These are phyloP conservation scores for Pomacea canaliculata DNA, from an alignment of 2,888 invertebrate genomes.

Conservation along the genomic window DNA sequence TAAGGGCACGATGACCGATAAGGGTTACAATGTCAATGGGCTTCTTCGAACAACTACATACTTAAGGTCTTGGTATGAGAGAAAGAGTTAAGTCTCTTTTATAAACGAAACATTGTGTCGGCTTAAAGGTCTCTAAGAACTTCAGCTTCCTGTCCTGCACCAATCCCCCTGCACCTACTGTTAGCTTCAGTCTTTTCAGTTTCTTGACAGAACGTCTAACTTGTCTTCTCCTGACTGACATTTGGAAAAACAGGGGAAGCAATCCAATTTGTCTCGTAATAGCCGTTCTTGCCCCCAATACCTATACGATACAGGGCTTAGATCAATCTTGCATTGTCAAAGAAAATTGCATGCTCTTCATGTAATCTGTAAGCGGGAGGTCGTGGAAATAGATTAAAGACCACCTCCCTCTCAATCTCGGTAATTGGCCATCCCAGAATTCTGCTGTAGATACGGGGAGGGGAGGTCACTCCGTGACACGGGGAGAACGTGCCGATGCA, in stretches of 20 bases:
- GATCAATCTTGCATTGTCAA: constrained; percentile 7
- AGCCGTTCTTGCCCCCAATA: neutral
- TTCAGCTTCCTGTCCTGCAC: too few relatives aligned
- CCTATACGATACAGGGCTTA: constrained; percentile 6
- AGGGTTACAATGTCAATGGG: too few relatives aligned
- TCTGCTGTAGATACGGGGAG: neutral
- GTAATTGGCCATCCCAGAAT: constrained; percentile 1
- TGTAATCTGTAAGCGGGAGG: constrained; percentile 9
- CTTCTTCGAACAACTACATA: too few relatives aligned
- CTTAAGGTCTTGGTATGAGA: too few relatives aligned
- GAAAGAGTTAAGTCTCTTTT: too few relatives aligned
- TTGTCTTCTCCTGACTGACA: too few relatives aligned
- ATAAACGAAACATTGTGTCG: too few relatives aligned
- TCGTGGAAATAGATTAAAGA: constrained; percentile 7
- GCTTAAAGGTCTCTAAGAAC: too few relatives aligned
- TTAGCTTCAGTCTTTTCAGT: too few relatives aligned
- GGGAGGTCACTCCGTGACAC: neutral
- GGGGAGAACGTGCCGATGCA: neutral
- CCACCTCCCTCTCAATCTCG: constrained; percentile 4
- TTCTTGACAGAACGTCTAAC: too few relatives aligned
- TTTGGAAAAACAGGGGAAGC: neutral
- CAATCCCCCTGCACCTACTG: too few relatives aligned
- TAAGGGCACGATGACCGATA: too few relatives aligned
- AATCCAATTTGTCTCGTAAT: constrained; percentile 9
- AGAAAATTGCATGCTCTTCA: constrained; percentile 6